These are phyloP conservation scores for Melanotaenia maccullochi DNA, from an alignment of 2,797 vertebrate species.

Conservation along the genomic window DNA sequence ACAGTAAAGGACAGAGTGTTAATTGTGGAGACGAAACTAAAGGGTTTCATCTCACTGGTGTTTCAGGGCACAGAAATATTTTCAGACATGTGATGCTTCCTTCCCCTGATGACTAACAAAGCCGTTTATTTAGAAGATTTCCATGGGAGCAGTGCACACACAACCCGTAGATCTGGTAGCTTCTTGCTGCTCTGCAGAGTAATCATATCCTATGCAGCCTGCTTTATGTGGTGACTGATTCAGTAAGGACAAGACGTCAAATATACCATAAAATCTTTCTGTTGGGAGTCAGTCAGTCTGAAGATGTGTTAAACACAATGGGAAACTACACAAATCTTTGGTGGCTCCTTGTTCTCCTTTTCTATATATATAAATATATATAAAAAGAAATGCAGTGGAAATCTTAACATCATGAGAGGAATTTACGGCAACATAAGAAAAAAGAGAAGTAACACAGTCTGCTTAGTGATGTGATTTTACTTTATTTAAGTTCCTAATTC, in stretches of 20 bases:
- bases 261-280: neutral
- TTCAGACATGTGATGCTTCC: constrained; percentile 74
- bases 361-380: constrained; percentile 12
- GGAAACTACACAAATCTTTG: neutral
- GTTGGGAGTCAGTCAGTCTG: neutral
- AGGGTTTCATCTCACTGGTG: constrained; percentile 9
- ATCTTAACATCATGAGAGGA: constrained; percentile 18
- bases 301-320: neutral
- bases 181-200: constrained; percentile 14
- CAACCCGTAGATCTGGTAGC: neutral
- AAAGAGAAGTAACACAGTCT: neutral
- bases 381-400: constrained; percentile 47
- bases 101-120: constrained; percentile 61
- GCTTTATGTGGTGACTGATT: neutral
- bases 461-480: neutral
- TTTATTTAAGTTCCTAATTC: neutral
- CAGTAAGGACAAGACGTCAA: neutral
- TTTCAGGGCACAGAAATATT: constrained; percentile 24
- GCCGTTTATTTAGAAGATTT: constrained; percentile 64
- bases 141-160: constrained; percentile 36
- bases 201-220: neutral
- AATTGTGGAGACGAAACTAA: constrained; percentile 1
- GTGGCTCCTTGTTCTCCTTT: constrained; percentile 49
- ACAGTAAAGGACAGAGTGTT: neutral
- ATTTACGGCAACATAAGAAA: neutral